Evolutionary conservation across 2,888 invertebrate species (phyloP).

Genomic region (Amblyjoppa fuscipennis): DNA sequence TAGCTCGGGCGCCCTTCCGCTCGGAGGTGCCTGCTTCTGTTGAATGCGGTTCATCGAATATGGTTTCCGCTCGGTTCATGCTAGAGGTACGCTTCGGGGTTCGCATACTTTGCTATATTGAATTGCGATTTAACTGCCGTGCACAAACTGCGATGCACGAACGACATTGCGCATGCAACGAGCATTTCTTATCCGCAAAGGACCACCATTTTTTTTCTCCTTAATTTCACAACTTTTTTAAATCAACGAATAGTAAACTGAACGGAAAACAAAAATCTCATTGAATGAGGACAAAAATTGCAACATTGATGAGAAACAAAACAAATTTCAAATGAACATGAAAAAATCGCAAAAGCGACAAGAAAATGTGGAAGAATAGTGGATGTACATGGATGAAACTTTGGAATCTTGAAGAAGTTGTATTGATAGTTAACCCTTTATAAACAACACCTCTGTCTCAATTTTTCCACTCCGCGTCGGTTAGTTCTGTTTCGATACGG

Average conservation of each 20-base stretch:
- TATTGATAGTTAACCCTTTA: not conserved
- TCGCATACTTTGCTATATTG: not conserved
- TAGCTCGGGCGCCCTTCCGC: constrained; percentile 46
- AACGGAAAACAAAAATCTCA: not conserved
- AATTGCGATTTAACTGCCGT: constrained; percentile 22
- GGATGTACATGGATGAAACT: no score
- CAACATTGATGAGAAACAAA: not conserved
- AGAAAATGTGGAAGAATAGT: no score
- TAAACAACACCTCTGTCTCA: no score
- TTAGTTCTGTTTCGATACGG: not conserved
- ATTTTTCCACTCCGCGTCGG: no score
- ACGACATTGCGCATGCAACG: not conserved
- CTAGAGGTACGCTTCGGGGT: not conserved
- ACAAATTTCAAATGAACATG: not conserved
- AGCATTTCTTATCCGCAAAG: not conserved
- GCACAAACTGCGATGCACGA: not conserved
- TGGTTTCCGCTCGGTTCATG: constrained; percentile 48
- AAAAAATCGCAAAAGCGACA: no score
- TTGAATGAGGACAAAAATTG: not conserved
- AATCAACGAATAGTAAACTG: not conserved
- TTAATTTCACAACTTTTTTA: not conserved
- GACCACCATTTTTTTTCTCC: not conserved
- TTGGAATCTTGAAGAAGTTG: no score
- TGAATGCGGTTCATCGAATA: constrained; percentile 52
- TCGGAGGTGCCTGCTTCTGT: constrained; percentile 31